Evolutionary conservation across 2,113 vertebrate species (phyloP), one percentile per base, ranked within the genome.

Genomic region (Axis porcinus): DNA sequence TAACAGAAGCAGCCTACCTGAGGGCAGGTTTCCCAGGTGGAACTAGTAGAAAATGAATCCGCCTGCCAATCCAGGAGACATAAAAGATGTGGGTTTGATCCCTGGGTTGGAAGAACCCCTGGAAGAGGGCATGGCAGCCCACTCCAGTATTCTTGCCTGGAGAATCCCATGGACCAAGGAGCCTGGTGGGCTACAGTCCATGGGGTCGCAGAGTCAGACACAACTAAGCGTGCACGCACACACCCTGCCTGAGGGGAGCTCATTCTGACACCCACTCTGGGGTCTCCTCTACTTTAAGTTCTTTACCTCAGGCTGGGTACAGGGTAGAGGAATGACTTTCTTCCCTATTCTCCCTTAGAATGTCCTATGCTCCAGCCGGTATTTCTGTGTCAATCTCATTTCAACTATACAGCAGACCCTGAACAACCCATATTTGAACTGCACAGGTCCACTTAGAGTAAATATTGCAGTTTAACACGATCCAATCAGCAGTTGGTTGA

Each of bases 391-490:
- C 40, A 15, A 54, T 54, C 62, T 3, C 27, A 5, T 78, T 52
- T 60, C 55, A 52, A 33, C 45, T 50, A 50, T 12, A 47, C 7
- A 47, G 27, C 78, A 81, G 78, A 81, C 5, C 45, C 47, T 23
- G 47, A 52, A 52, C 47, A 52, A 81, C 78, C 47, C 17, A 21
- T 6, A 19, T 81, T n/a, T 52, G 78, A 52, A 81, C 47, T 7
- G 47, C 30, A n/a, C 11, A 33, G 10, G 47, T 52, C 78, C 30
- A 33, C 47, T 52, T 21, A 81, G 47, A 81, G 16, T 50, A 52
- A 81, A 81, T 21, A 13, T 21, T 21, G 1, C 13, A n/a, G 28
- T n/a, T 13, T 30, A 12, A 0, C 78, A 81, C 0, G 5, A n/a
- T 81, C 47, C 47, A 30, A 52, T 81, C 78, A 21, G 78, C 16